Percentiles rank a stretch among this genome's conserved stretches.
These are phyloP conservation scores for Ormia ochracea DNA, from an alignment of 2,888 invertebrate genomes.

Conservation along the genomic window DNA sequence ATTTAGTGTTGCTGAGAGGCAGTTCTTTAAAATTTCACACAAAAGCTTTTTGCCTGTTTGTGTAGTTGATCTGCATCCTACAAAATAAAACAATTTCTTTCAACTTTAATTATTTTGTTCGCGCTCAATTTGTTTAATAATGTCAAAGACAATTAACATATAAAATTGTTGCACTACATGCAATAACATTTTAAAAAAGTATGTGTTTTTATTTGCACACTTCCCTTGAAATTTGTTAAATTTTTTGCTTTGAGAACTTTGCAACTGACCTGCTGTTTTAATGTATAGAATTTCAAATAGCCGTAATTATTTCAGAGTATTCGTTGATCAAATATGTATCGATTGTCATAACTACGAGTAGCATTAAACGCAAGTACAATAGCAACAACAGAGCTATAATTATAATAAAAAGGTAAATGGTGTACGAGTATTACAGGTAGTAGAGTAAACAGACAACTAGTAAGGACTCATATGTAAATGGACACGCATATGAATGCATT, in stretches of 20 bases:
- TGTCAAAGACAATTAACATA: background rate
- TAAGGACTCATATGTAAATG: background rate
- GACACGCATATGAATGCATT: background rate
- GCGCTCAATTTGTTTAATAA: background rate
- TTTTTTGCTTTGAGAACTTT: too few species aligned
- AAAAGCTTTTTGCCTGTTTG: too few species aligned
- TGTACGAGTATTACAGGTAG: background rate
- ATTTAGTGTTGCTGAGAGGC: too few species aligned
- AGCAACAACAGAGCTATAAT: background rate
- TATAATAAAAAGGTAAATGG: background rate
- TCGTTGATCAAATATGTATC: background rate
- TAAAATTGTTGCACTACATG: too few species aligned
- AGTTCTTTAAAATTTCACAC: too few species aligned
- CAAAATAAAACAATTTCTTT: too few species aligned
- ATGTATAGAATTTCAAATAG: background rate
- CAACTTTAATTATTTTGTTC: background rate
- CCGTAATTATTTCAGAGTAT: background rate
- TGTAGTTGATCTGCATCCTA: too few species aligned
- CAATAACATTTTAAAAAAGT: too few species aligned
- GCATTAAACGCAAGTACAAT: background rate
- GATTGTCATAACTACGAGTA: conserved; percentile 2
- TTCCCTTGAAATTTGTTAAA: too few species aligned
- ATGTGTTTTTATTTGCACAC: too few species aligned
- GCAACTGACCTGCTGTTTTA: too few species aligned
- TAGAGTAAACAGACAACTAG: background rate